Evolutionary conservation across 2,888 invertebrate genomes (phyloP).

Genomic region (Stratiomys singularior): DNA sequence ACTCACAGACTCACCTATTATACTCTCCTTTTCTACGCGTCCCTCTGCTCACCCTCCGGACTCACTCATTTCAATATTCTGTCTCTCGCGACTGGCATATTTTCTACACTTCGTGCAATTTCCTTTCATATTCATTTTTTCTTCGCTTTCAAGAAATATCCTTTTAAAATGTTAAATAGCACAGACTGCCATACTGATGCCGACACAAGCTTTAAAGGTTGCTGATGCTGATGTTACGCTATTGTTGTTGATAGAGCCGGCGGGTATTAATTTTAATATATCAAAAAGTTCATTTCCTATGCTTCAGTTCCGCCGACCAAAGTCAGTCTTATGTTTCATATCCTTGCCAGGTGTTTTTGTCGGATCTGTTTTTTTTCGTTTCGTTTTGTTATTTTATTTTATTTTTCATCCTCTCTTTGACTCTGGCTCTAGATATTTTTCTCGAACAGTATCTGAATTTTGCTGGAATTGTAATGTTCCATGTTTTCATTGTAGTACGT

Average conservation of each 20-base stretch:
- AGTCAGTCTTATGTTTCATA: neutral
- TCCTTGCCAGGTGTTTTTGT: slow-evolving; percentile 35
- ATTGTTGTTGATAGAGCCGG: slow-evolving; percentile 38
- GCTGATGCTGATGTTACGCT: slow-evolving; percentile 21
- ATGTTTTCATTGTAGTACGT: neutral
- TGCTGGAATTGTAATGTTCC: neutral
- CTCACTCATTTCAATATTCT: slow-evolving; percentile 27
- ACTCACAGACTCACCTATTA: neutral
- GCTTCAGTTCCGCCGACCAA: neutral
- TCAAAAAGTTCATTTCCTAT: slow-evolving; percentile 49
- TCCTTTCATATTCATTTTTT: slow-evolving; percentile 23
- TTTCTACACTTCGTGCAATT: neutral
- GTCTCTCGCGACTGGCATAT: slow-evolving; percentile 2
- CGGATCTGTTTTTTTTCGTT: slow-evolving; percentile 42
- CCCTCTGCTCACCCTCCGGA: slow-evolving; percentile 9
- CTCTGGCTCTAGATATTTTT: neutral
- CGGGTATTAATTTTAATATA: slow-evolving; percentile 51
- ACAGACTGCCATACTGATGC: slow-evolving; percentile 23
- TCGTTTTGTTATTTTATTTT: too few relatives aligned
- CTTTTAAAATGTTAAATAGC: slow-evolving; percentile 42
- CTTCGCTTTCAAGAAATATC: slow-evolving; percentile 4
- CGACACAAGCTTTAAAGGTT: slow-evolving; percentile 42
- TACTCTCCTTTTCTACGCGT: neutral
- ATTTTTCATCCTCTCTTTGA: neutral
- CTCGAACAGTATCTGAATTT: slow-evolving; percentile 10